Conservation (phyloP, 2,113 vertebrate species). For the Aspidoscelis tigris region DNA sequence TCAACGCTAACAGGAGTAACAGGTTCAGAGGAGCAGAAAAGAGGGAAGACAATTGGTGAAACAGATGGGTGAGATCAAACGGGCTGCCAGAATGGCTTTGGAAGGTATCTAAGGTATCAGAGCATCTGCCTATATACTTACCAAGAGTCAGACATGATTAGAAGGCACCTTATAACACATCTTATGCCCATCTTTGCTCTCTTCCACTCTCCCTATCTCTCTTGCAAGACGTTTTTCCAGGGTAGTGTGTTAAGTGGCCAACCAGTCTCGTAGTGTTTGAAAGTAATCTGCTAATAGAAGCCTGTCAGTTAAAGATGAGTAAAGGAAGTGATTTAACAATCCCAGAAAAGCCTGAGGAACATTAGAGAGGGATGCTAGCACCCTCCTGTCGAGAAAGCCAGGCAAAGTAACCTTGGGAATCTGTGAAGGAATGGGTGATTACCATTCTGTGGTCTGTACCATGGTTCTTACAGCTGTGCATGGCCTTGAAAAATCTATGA, state of each 20-base stretch:
- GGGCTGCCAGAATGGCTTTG: too few relatives aligned
- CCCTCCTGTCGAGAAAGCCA: not conserved
- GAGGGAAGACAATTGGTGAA: too few relatives aligned
- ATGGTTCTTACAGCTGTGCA: not conserved
- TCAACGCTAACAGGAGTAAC: too few relatives aligned
- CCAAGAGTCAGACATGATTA: too few relatives aligned
- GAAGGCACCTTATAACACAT: not conserved
- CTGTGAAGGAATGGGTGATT: not conserved
- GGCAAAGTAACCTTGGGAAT: not conserved
- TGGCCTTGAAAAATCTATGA: constrained; percentile 1
- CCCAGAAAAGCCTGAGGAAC: not conserved
- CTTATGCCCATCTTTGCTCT: not conserved
- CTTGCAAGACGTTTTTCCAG: not conserved
- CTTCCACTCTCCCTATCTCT: not conserved
- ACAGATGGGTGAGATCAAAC: too few relatives aligned
- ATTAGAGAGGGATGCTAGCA: not conserved
- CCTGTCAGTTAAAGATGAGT: too few relatives aligned
- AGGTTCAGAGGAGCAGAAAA: too few relatives aligned
- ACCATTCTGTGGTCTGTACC: not conserved
- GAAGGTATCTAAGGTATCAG: too few relatives aligned
- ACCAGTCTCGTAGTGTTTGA: not conserved
- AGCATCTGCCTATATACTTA: too few relatives aligned
- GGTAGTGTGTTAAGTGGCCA: not conserved
- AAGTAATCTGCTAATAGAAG: not conserved
- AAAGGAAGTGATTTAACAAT: not conserved